Base-by-base conservation (phyloP, 2,797 vertebrate species). In the Toxotes lorentzi region DNA sequence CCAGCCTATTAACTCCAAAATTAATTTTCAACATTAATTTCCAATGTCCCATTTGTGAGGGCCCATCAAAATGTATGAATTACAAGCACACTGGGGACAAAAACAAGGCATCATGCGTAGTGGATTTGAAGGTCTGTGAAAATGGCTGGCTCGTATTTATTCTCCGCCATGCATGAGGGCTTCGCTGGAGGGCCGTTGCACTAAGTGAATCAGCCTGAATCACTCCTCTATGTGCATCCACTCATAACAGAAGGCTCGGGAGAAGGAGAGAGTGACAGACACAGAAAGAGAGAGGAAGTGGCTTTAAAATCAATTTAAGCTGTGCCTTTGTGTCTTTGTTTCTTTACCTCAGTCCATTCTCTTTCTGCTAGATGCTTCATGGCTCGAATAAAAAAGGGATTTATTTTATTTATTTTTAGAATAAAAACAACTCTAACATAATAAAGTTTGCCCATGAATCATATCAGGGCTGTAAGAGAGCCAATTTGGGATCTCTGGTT, bases 201-300 rank as follows among this genome's bases (percentile, higher is more conserved):
- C 90, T 88, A 83, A 93, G 82, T 92, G 89, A 92, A 93, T 93
- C 90, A 91, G 87, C 45, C 79, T 85, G 91, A 88, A 92, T 93
- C 90, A 90, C 87, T 91, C 87, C 78, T 82, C 84, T 84, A 53
- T 86, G 89, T 87, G 90, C 88, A 88, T 85, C 90, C 91, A 89
- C 85, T 92, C 91, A 83, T 91, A 86, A 81, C 85, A 89, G 86
- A 89, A 76, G 70, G 79, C 80, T 71, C 1, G 23, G 65, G 71
- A 86, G 79, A 76, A 79, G 72, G 75, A 64, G 77, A 63, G 47
- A 88, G 64, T 80, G 89, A 89, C 81, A 72, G 82, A 80, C 65
- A 72, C 70, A 81, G 62, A 82, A 68, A 81, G 69, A 74, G 81
- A 90, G 81, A 76, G 77, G 82, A 85, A 86, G 84, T 84, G 83